Base-by-base conservation (phyloP, 53 echinoderm and acorn worm species). In the Glandiceps talaboti region DNA sequence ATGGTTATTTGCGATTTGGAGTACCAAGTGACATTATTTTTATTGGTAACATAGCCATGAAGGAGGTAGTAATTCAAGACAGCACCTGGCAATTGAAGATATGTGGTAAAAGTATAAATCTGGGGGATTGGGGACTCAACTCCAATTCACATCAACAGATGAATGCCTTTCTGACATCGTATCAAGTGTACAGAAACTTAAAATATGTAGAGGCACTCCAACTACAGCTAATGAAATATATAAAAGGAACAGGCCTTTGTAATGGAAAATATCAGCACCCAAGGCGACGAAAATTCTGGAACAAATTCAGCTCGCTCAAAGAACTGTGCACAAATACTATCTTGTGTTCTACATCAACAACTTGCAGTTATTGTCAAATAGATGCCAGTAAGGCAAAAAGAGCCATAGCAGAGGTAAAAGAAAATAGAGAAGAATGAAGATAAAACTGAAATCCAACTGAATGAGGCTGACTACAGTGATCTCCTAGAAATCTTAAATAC, bases 381-480 rank as follows among this genome's bases (percentile, higher is more conserved):
- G 64, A 45, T 45, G 20, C 64, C 64, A 12, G 64, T 6, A 20
- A 45, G 20, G 64, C 6, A 6, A 45, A 45, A 20, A 12, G 20
- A 45, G 64, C 6, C 64, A 45, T 45, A 20, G 64, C 6, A 45
- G 6, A 20, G 6, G 20, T 45, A 20, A 45, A 45, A 20, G 20
- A 45, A 20, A 20, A 45, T 12, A 45, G 20, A 6, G 6, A 20
- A 12, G 64, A 45, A 45, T 6, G 64, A 45, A 12, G 64, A 45
- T 20, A 6, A 45, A 45, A 6, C 20, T 45, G 64, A 31, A 0
- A 33, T 76, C 26, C 1, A 32, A 32, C 28, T 83, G 33, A 1
- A 81, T 28, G 73, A 76, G 6, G 83, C 76, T 27, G 83, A 83
- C 33, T 27, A 77, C 76, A 45, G 1, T 32, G 83, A 83, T 76